A percentile compares a stretch with the other conserved stretches of the same genome.
These are phyloP conservation scores for Aphyosemion australe DNA, from an alignment of 2,113 vertebrate species.

Conservation along the genomic window DNA sequence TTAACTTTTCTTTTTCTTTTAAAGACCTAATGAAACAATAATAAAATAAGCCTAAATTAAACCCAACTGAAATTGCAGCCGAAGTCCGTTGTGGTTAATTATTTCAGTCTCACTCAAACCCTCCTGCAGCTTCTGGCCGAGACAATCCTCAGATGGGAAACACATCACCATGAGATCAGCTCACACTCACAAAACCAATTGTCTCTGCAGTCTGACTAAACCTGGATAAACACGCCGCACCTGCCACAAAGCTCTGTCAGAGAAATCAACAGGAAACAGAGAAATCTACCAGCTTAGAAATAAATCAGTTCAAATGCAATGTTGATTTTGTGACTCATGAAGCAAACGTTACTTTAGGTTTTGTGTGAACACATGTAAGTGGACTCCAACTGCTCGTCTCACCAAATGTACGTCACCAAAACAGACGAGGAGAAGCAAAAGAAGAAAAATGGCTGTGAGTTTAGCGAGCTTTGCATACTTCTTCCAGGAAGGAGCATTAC, in stretches of 20 bases:
- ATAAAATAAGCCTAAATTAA: slow-evolving; percentile 29
- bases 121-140: slow-evolving; percentile 32
- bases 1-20: background rate
- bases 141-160: slow-evolving; percentile 53
- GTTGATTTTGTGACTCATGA: slow-evolving; percentile 10
- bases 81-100: slow-evolving; percentile 35
- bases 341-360: too few species aligned
- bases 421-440: too few species aligned
- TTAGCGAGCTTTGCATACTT: too few species aligned
- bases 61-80: slow-evolving; percentile 22
- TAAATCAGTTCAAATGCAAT: slow-evolving; percentile 12
- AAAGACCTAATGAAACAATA: slow-evolving; percentile 37
- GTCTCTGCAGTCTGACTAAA: slow-evolving; percentile 24
- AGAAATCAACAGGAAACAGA: slow-evolving; percentile 16
- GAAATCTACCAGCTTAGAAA: slow-evolving; percentile 8
- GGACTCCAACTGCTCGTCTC: too few species aligned
- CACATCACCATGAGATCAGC: slow-evolving; percentile 35
- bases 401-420: too few species aligned
- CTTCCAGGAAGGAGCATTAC: too few species aligned
- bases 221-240: slow-evolving; percentile 45
- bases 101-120: slow-evolving; percentile 35
- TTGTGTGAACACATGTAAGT: too few species aligned
- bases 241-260: slow-evolving; percentile 39
- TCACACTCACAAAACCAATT: slow-evolving; percentile 7
- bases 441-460: too few species aligned